Percentiles rank a stretch among this genome's conserved stretches.
Evolutionary conservation across 2,888 invertebrate species (phyloP).

Genomic region (Tanytarsus gracilentus): DNA sequence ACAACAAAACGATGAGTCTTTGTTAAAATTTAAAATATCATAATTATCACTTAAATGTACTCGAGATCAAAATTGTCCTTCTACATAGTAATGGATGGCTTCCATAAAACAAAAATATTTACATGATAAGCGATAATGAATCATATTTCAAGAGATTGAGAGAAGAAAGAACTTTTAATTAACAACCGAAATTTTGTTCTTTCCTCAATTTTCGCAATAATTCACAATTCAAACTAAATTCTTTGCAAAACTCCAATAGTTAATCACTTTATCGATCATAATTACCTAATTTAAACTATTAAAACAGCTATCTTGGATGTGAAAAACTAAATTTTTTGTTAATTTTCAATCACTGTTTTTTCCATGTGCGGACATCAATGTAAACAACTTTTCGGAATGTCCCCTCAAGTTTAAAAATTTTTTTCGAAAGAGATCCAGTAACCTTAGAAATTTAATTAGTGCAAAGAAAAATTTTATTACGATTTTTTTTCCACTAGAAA

Average conservation of each 20-base stretch:
- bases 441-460: too few species aligned
- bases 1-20: constrained; percentile 23
- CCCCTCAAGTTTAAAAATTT: too few species aligned
- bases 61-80: background rate
- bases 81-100: background rate
- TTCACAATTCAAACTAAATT: background rate
- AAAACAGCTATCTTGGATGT: background rate
- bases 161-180: too few species aligned
- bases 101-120: background rate
- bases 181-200: too few species aligned
- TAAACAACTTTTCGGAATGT: too few species aligned
- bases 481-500: too few species aligned
- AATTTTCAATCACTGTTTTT: background rate
- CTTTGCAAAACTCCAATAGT: background rate
- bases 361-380: too few species aligned
- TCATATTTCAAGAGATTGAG: background rate
- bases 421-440: too few species aligned
- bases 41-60: background rate
- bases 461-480: too few species aligned
- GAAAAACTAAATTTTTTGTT: background rate
- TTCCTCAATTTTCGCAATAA: too few species aligned
- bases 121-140: background rate
- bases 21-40: constrained; percentile 1
- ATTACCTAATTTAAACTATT: background rate
- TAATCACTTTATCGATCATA: background rate